Percentiles rank a stretch among this genome's conserved stretches.
These are phyloP conservation scores for Phlogophora meticulosa DNA, from an alignment of 2,888 invertebrate species.

Conservation along the genomic window DNA sequence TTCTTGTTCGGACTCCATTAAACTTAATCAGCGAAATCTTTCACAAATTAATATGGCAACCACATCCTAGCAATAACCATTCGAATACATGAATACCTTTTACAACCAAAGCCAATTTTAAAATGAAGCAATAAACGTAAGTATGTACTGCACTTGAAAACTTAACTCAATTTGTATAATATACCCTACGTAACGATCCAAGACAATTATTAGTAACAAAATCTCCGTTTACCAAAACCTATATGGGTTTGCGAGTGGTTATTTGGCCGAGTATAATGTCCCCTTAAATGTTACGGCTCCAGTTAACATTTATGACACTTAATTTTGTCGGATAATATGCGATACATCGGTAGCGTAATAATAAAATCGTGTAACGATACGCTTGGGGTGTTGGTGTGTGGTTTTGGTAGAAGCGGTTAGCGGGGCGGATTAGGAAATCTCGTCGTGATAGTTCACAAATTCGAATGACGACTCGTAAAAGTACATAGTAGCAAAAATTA, in stretches of 20 bases:
- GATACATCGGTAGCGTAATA: slow-evolving; percentile 82
- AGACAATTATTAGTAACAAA: slow-evolving; percentile 65
- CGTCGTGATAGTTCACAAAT: neutral
- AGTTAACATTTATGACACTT: slow-evolving; percentile 89
- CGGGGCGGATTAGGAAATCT: neutral
- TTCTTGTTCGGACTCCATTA: slow-evolving; percentile 3
- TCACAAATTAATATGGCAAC: slow-evolving; percentile 21
- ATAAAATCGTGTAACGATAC: slow-evolving; percentile 82
- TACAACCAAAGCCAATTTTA: slow-evolving; percentile 47
- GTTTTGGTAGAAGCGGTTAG: slow-evolving; percentile 17
- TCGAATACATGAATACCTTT: slow-evolving; percentile 32
- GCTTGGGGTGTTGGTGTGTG: slow-evolving; percentile 75
- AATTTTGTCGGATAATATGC: slow-evolving; percentile 84
- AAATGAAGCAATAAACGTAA: slow-evolving; percentile 63
- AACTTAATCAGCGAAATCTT: neutral
- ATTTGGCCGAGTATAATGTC: slow-evolving; percentile 78
- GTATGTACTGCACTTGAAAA: slow-evolving; percentile 37
- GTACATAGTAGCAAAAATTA: too few species aligned
- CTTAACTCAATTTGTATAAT: slow-evolving; percentile 54
- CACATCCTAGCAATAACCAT: slow-evolving; percentile 52
- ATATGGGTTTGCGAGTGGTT: slow-evolving; percentile 68
- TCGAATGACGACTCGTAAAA: too few species aligned
- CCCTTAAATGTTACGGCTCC: slow-evolving; percentile 81
- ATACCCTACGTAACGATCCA: slow-evolving; percentile 31
- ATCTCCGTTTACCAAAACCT: slow-evolving; percentile 63